A percentile compares a stretch with the other conserved stretches of the same genome.
Conservation (phyloP, 2,797 vertebrate genomes). For the Hirundo rustica region DNA sequence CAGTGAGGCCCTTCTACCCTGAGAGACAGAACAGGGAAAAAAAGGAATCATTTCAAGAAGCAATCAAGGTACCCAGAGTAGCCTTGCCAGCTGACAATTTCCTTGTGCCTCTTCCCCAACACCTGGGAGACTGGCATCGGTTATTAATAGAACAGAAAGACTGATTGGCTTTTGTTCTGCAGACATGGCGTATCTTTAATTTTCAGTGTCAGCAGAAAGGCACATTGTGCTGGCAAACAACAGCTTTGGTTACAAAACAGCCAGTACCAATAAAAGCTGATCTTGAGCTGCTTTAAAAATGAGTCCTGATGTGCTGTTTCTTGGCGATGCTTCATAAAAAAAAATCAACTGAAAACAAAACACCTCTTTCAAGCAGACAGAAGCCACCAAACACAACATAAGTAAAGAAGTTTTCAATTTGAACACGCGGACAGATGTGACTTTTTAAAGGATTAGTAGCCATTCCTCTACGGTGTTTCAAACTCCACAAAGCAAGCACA, state of each 20-base stretch:
- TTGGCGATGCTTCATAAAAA: neutral
- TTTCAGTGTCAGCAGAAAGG: constrained; percentile 24
- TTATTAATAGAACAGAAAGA: constrained; percentile 48
- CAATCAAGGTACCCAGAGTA: neutral
- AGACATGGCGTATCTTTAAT: constrained; percentile 14
- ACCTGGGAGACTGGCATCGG: neutral
- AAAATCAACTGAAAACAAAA: neutral
- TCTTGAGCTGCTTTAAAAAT: constrained; percentile 1
- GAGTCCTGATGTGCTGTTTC: neutral
- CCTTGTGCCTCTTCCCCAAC: constrained; percentile 14
- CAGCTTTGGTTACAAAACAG: constrained; percentile 58
- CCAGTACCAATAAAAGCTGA: constrained; percentile 10
- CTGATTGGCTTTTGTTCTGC: constrained; percentile 50
- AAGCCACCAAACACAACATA: neutral
- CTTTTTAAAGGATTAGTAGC: neutral
- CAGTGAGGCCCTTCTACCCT: neutral
- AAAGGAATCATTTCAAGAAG: neutral
- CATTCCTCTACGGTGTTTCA: neutral
- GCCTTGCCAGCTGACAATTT: constrained; percentile 30
- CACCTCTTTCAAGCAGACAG: neutral
- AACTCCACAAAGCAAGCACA: neutral
- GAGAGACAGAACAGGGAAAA: neutral
- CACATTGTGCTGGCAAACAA: constrained; percentile 25
- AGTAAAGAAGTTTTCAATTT: neutral
- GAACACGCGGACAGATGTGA: neutral